phyloP scores from a whole-genome alignment of 1,140 invertebrate genomes.

The Drosophila lacteicornis region DNA sequence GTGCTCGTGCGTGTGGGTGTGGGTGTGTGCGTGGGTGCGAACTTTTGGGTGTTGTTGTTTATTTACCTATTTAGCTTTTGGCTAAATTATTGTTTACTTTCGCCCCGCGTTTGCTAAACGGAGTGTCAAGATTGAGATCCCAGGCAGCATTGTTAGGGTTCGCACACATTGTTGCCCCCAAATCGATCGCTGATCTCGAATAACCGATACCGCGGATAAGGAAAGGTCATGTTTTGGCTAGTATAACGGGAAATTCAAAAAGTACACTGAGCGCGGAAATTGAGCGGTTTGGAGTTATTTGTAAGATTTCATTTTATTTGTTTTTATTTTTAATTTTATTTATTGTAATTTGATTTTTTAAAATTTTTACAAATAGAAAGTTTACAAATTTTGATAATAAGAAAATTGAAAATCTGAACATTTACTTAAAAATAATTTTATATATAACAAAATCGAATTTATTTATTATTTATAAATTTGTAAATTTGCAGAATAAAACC shows the following conservation, averaged over 20 bases:
- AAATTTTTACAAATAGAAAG: too few species aligned
- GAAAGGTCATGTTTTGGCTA: background rate
- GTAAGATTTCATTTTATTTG: background rate
- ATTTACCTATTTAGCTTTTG: slow-evolving; percentile 59
- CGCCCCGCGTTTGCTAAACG: slow-evolving; percentile 26
- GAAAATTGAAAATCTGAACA: too few species aligned
- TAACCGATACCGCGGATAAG: slow-evolving; percentile 12
- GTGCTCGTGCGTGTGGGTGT: slow-evolving; percentile 6
- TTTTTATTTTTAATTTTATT: too few species aligned
- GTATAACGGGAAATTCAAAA: background rate
- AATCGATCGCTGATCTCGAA: background rate
- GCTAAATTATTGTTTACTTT: slow-evolving; percentile 20
- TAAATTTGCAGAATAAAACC: too few species aligned
- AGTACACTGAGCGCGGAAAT: background rate
- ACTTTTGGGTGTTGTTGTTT: slow-evolving; percentile 47
- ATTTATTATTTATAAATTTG: too few species aligned
- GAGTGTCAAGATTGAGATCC: slow-evolving; percentile 19
- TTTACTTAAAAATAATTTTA: too few species aligned
- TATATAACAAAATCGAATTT: too few species aligned
- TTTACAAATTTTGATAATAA: too few species aligned
- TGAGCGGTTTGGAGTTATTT: background rate
- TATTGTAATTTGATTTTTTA: too few species aligned
- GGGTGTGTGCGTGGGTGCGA: slow-evolving; percentile 30
- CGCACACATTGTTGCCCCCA: slow-evolving; percentile 27
- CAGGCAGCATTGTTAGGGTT: slow-evolving; percentile 42